Percentiles rank a stretch among this genome's conserved stretches.
Conservation (phyloP, 2,113 vertebrate genomes). For the Fukomys damarensis region DNA sequence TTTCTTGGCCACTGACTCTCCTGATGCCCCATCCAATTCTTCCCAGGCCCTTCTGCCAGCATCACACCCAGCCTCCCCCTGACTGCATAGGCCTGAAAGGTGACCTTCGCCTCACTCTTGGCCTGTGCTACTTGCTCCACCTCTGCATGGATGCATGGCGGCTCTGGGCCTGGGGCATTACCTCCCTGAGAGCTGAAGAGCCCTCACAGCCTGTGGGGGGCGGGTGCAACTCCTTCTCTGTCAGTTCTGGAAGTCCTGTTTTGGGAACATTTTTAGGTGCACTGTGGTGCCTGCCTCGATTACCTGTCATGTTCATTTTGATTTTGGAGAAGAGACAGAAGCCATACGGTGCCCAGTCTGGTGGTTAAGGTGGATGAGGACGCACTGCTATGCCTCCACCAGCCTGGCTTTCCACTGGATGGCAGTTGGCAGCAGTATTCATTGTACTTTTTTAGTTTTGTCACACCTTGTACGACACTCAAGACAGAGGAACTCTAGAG, state of each 20-base stretch:
- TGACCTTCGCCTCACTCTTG: neutral
- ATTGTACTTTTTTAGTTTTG: neutral
- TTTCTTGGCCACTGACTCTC: neutral
- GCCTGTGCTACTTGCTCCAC: fast-evolving
- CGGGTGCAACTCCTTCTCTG: neutral
- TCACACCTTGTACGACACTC: neutral
- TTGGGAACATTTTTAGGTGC: neutral
- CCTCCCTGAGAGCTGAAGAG: neutral
- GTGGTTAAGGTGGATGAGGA: neutral
- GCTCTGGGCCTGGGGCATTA: neutral
- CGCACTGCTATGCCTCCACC: neutral
- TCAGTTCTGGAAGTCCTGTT: neutral
- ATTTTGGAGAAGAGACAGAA: neutral
- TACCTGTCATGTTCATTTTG: neutral
- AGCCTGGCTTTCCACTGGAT: neutral
- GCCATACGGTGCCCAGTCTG: neutral
- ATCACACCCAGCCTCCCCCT: neutral
- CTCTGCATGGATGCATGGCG: neutral
- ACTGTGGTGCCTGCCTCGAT: neutral
- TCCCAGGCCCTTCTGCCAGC: neutral
- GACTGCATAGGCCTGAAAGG: neutral
- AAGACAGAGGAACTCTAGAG: neutral
- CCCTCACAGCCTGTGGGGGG: neutral
- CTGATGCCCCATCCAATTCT: neutral
- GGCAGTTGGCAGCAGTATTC: neutral